These are phyloP conservation scores for Dicrostonyx torquatus DNA, from an alignment of 2,797 vertebrate species.

Conservation along the genomic window DNA sequence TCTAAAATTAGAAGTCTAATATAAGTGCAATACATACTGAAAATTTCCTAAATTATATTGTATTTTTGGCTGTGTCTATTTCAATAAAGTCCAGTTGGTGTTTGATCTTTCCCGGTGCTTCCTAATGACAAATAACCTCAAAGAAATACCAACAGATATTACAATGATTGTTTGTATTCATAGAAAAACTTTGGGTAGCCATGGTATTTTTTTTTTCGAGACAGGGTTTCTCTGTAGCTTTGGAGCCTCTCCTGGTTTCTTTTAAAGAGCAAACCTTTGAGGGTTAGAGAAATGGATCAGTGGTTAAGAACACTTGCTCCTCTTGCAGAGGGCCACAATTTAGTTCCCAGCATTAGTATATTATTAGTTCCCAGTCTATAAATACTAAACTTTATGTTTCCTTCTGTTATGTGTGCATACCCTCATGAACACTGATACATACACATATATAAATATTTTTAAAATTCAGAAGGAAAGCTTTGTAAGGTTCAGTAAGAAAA, in stretches of 20 bases:
- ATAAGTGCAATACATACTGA: neutral
- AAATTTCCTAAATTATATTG: neutral
- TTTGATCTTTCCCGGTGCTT: neutral
- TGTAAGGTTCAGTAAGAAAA: slow-evolving; percentile 7
- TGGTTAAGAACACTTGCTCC: neutral
- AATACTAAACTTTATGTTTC: neutral
- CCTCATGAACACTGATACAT: neutral
- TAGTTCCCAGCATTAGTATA: too few relatives aligned
- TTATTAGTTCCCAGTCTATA: too few relatives aligned
- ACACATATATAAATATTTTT: neutral
- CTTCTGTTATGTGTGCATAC: neutral
- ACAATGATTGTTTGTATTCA: neutral
- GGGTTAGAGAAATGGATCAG: neutral
- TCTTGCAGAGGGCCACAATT: neutral
- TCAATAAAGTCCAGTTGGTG: neutral
- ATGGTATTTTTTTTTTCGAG: neutral
- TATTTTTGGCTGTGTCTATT: neutral
- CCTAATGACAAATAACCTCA: neutral
- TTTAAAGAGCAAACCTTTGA: neutral
- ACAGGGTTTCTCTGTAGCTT: too few relatives aligned
- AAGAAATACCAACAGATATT: slow-evolving; percentile 3
- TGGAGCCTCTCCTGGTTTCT: neutral
- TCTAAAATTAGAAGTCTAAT: neutral
- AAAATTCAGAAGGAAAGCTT: slow-evolving; percentile 28
- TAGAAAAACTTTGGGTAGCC: neutral